A percentile compares a stretch with the other conserved stretches of the same genome.
Conservation (phyloP, 2,113 vertebrate species). For the Eidolon helvum region DNA sequence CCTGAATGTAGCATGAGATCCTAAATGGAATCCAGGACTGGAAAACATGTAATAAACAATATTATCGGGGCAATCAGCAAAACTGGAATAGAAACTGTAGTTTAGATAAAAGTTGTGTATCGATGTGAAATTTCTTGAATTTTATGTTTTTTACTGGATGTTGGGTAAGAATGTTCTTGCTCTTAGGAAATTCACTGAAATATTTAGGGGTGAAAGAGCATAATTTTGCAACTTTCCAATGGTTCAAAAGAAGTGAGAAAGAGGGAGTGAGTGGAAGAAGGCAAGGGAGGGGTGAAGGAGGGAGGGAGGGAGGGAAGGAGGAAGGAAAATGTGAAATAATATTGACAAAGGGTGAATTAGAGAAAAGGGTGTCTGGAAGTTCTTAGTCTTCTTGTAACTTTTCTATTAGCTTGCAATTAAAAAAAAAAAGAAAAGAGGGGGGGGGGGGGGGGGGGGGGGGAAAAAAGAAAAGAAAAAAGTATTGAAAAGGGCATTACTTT, state of each 20-base stretch:
- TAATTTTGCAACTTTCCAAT: not conserved
- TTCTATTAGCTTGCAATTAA: not conserved
- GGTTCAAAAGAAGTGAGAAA: not conserved
- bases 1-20: not conserved
- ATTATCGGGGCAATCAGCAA: not conserved
- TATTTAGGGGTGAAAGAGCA: not conserved
- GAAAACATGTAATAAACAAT: too few relatives aligned
- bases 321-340: not conserved
- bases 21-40: not conserved
- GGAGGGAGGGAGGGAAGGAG: not conserved
- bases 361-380: not conserved
- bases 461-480: not conserved
- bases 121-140: not conserved
- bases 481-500: not conserved
- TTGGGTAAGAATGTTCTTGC: not conserved
- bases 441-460: accelerated
- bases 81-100: not conserved
- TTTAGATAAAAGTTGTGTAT: not conserved
- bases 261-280: not conserved
- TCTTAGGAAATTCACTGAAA: not conserved
- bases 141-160: not conserved
- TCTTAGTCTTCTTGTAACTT: not conserved
- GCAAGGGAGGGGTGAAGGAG: too few relatives aligned
- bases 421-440: too few relatives aligned
- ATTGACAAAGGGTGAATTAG: not conserved